Evolutionary conservation across 2,888 invertebrate genomes (phyloP).

Genomic region (Uloborus plumipes): DNA sequence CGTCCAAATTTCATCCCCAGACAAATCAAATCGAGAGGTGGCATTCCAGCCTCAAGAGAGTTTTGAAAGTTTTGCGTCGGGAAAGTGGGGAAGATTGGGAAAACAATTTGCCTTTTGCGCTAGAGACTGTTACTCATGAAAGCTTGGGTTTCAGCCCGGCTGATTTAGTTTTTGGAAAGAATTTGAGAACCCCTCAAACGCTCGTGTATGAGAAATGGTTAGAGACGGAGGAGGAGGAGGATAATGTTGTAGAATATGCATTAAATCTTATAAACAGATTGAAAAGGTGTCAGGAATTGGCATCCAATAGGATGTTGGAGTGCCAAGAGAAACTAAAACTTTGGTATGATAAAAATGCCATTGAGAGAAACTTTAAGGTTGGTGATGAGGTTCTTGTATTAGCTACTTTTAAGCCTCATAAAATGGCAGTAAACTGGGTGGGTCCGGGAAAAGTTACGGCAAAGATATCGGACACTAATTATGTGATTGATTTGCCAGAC

Average conservation of each 20-base stretch:
- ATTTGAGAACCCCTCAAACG: slow-evolving; percentile 22
- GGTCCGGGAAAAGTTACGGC: not conserved
- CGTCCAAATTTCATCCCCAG: slow-evolving; percentile 25
- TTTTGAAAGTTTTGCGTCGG: slow-evolving; percentile 6
- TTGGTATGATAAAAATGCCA: no score
- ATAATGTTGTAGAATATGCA: not conserved
- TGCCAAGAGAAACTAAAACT: no score
- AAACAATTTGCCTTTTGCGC: slow-evolving; percentile 16
- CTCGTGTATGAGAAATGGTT: slow-evolving; percentile 28
- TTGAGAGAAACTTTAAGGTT: no score
- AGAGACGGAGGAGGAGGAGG: not conserved
- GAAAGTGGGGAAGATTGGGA: slow-evolving; percentile 20
- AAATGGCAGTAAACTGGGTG: no score
- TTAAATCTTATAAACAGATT: slow-evolving; percentile 15
- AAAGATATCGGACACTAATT: not conserved
- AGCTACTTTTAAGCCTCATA: no score
- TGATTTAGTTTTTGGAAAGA: slow-evolving; percentile 18
- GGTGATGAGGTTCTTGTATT: no score
- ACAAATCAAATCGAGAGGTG: slow-evolving; percentile 18
- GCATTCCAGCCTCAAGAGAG: slow-evolving; percentile 16
- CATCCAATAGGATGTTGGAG: no score
- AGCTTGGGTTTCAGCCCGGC: slow-evolving; percentile 27
- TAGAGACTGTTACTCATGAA: slow-evolving; percentile 14
- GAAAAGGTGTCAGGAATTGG: not conserved
- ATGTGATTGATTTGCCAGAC: not conserved